Conservation (phyloP, 2,888 invertebrate species). For the Cataglyphis livida region DNA sequence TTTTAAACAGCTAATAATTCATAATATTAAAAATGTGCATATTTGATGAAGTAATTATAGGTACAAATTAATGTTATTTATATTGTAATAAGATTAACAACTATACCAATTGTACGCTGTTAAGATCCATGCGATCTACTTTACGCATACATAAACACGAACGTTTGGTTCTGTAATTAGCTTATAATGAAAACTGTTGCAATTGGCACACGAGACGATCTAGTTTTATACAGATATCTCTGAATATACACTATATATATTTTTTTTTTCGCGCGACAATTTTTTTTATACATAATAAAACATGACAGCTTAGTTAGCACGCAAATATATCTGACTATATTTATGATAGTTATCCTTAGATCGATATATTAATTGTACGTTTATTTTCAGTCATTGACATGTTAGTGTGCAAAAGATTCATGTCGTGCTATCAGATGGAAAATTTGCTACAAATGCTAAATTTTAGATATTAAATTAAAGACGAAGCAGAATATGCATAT, state of each 20-base stretch:
- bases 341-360: background rate
- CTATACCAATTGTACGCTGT: background rate
- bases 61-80: background rate
- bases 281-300: constrained; percentile 13
- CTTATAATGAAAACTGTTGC: constrained; percentile 22
- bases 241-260: background rate
- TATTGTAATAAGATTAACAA: constrained; percentile 14
- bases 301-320: constrained; percentile 10
- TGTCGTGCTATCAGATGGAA: background rate
- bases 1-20: background rate
- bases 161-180: constrained; percentile 30
- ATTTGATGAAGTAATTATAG: constrained; percentile 4
- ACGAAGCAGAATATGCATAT: background rate
- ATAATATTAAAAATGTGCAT: background rate
- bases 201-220: constrained; percentile 15
- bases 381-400: background rate
- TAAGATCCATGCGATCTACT: constrained; percentile 3
- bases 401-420: background rate
- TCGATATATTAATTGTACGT: background rate
- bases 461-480: constrained; percentile 19
- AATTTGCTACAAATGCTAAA: background rate
- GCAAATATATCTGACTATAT: background rate
- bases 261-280: background rate
- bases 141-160: constrained; percentile 12
- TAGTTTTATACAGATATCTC: constrained; percentile 9